Evolutionary conservation across 2,797 vertebrate species (phyloP), one percentile per base, ranked within the genome.

Genomic region (Xenops minutus): DNA sequence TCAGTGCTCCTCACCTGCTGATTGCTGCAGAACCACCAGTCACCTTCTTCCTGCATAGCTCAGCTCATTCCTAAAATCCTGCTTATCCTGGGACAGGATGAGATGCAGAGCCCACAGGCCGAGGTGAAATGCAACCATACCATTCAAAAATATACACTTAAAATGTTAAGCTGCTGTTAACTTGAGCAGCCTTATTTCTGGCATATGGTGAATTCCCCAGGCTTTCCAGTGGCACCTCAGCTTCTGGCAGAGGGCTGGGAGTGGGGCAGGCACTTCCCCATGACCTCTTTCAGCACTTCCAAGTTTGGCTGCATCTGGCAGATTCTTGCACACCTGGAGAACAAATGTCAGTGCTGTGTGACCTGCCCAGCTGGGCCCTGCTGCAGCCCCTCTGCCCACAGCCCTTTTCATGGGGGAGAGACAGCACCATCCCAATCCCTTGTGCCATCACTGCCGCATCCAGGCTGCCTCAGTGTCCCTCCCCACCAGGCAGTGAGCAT

Each of bases 401-500:
- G 41, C 41, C 46, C 22, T 19, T n/a, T 63, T n/a, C 62, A 64
- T 19, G 22, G 8, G 15, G 15, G 10, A 64, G 14, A 64, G 21
- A 44, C 41, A n/a, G 41, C 62, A 64, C 16, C 32, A 64, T 36
- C 79, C 44, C 2, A 0, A 12, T 52, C 32, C 84, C 61, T 74
- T 54, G 41, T 4, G 1, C 59, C 34, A 3, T 63, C 41, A 10
- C 59, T 0, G 0, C 63, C 63, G 43, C 1, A 2, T n/a, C 74
- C 62, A 11, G 30, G 58, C 67, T 52, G 81, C 72, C 72, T 89
- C 85, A 36, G 75, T 78, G 80, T 81, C 69, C 61, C 80, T 63
- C 41, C 41, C 34, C 2, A 2, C 1, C 15, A 15, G 61, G 55
- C 79, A 81, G 56, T 4, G 1, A 82, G 52, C 16, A 2, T 0